These are phyloP conservation scores for Chloroclystis v-ata DNA, from an alignment of 2,888 invertebrate genomes.

Conservation along the genomic window DNA sequence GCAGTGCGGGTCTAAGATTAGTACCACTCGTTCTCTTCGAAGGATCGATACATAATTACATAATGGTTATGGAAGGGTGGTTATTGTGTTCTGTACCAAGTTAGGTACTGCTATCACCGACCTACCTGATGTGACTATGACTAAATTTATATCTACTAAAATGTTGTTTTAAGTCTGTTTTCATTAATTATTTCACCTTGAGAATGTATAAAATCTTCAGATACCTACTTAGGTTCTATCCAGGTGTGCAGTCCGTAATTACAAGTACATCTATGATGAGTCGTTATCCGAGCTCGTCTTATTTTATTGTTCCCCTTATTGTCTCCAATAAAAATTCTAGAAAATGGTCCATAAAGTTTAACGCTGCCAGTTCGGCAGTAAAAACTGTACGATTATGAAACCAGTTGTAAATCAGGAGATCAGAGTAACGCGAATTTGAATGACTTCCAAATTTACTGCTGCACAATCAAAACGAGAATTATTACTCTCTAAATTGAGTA, in stretches of 20 bases:
- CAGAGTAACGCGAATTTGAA: conserved; percentile 28
- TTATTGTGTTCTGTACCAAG: too few relatives aligned
- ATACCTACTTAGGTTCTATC: not conserved
- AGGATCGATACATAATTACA: too few relatives aligned
- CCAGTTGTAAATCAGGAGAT: conserved; percentile 35
- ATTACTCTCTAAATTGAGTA: not conserved
- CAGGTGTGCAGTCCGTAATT: conserved; percentile 27
- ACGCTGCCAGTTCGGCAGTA: conserved; percentile 47
- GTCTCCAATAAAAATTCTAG: conserved; percentile 68
- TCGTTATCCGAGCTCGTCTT: conserved; percentile 42
- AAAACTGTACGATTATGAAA: conserved; percentile 47
- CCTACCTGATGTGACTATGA: too few relatives aligned
- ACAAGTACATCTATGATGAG: conserved; percentile 34
- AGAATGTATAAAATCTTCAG: too few relatives aligned
- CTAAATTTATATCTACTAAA: too few relatives aligned
- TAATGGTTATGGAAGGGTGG: too few relatives aligned
- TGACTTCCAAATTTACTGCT: conserved; percentile 12
- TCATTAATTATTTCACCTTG: too few relatives aligned
- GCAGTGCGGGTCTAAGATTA: too few relatives aligned
- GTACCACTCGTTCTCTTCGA: too few relatives aligned
- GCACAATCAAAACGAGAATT: conserved; percentile 8
- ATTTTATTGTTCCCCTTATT: conserved; percentile 69
- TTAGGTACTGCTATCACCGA: too few relatives aligned
- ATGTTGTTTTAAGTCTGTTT: too few relatives aligned
- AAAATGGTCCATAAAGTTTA: conserved; percentile 61